Evolutionary conservation across 2,888 invertebrate species (phyloP).

Genomic region (Rhodophaea formosa): DNA sequence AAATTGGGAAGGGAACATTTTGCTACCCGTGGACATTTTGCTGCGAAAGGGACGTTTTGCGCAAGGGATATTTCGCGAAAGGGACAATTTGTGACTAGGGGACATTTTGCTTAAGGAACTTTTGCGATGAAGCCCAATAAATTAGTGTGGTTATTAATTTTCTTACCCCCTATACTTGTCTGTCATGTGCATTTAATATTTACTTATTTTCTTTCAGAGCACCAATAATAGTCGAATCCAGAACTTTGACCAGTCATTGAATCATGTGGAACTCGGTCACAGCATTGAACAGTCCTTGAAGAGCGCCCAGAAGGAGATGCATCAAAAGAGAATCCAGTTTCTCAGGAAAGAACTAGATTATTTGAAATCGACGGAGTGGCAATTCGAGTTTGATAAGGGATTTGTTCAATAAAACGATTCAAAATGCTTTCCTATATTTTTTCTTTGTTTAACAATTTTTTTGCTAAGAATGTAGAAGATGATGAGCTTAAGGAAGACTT

Average conservation of each 20-base stretch:
- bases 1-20: too few relatives aligned
- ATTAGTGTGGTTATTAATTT: too few relatives aligned
- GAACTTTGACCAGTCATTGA: constrained; percentile 71
- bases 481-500: constrained; percentile 53
- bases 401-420: constrained; percentile 72
- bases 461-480: constrained; percentile 39
- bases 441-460: constrained; percentile 60
- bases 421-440: constrained; percentile 72
- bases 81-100: too few relatives aligned
- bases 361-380: constrained; percentile 90
- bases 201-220: constrained; percentile 41
- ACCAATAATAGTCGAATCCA: constrained; percentile 54
- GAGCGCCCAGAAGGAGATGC: constrained; percentile 83
- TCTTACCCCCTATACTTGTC: too few relatives aligned
- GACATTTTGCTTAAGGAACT: too few relatives aligned
- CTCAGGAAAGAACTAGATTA: constrained; percentile 88
- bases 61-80: too few relatives aligned
- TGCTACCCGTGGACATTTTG: too few relatives aligned
- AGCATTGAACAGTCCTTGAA: constrained; percentile 80
- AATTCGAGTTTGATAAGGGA: constrained; percentile 87
- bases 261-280: constrained; percentile 76
- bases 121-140: too few relatives aligned
- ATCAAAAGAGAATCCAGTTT: constrained; percentile 85
- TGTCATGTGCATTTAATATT: neutral
- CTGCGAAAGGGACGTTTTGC: too few relatives aligned